Conservation (phyloP, 2,888 invertebrate species). For the Nycteola revayana region DNA sequence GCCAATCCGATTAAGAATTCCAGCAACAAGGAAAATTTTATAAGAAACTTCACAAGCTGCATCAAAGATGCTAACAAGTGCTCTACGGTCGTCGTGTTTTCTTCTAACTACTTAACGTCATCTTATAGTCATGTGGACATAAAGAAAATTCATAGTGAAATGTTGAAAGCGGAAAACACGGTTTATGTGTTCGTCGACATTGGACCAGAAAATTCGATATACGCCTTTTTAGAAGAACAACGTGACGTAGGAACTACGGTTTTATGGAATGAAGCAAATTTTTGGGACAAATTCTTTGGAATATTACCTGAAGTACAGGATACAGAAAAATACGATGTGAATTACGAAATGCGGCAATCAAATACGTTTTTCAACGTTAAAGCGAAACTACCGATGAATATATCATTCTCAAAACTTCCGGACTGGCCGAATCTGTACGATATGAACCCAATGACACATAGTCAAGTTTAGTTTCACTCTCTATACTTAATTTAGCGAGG, state of each 20-base stretch:
- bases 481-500: constrained; percentile 64
- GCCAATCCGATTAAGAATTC: constrained; percentile 36
- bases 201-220: constrained; percentile 69
- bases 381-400: constrained; percentile 35
- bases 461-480: constrained; percentile 61
- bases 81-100: constrained; percentile 58
- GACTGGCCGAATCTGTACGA: constrained; percentile 47
- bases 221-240: constrained; percentile 67
- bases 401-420: constrained; percentile 44
- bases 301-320: constrained; percentile 36
- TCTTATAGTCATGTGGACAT: constrained; percentile 67
- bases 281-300: constrained; percentile 56
- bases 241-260: constrained; percentile 56
- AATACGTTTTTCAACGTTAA: constrained; percentile 19
- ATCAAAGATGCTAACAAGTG: constrained; percentile 37
- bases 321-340: constrained; percentile 13
- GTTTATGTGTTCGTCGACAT: constrained; percentile 66
- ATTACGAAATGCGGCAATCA: constrained; percentile 10
- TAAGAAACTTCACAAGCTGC: constrained; percentile 38
- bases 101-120: constrained; percentile 66
- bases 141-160: constrained; percentile 67
- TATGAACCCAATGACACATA: constrained; percentile 50
- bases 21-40: constrained; percentile 36
- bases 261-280: constrained; percentile 64
- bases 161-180: constrained; percentile 61